Conservation (phyloP, 2,797 vertebrate species). For the Muscicapa comitata region DNA sequence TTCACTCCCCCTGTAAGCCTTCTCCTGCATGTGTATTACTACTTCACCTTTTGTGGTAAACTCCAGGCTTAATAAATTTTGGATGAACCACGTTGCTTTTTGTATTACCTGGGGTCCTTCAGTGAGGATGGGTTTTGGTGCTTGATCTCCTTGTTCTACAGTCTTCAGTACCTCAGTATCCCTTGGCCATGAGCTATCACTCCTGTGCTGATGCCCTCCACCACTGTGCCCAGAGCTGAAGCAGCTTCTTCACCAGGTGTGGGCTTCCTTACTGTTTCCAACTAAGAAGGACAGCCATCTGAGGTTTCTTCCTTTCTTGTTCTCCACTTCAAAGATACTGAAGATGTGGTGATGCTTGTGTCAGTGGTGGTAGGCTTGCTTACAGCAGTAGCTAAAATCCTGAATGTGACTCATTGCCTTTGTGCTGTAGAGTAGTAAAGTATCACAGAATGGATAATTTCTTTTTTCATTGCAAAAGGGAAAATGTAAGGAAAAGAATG, state of each 20-base stretch:
- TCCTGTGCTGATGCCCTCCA: background rate
- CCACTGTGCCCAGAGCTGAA: background rate
- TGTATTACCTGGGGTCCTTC: background rate
- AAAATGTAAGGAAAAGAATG: background rate
- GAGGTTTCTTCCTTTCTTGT: background rate
- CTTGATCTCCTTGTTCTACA: background rate
- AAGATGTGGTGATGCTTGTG: background rate
- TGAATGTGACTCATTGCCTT: background rate
- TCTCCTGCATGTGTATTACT: background rate
- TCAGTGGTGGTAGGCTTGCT: background rate
- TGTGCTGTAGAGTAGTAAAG: rapidly evolving
- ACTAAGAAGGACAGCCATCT: background rate
- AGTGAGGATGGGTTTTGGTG: background rate
- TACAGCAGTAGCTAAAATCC: background rate
- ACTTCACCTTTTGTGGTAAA: background rate
- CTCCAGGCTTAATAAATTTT: background rate
- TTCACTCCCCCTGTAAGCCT: background rate
- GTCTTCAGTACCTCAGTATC: background rate
- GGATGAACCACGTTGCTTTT: rapidly evolving
- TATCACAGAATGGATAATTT: background rate
- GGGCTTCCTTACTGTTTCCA: background rate
- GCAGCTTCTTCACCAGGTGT: background rate
- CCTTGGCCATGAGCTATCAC: background rate
- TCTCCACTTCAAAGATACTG: background rate
- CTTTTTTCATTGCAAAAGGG: background rate